These are phyloP conservation scores for Diadema setosum DNA, from an alignment of 35 echinoderm and acorn worm genomes.

Conservation along the genomic window DNA sequence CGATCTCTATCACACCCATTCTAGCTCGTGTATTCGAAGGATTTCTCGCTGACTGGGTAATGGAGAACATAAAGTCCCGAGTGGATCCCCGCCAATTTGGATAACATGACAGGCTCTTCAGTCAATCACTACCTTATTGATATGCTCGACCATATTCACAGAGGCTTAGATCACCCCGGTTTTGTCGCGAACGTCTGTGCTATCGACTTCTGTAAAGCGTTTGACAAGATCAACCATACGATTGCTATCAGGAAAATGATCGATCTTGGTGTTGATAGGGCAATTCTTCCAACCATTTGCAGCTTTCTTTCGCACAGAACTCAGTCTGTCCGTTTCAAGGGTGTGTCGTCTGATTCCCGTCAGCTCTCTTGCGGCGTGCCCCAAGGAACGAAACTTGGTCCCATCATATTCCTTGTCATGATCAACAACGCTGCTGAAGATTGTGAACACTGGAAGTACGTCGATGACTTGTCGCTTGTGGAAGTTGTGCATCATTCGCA, in stretches of 20 bases:
- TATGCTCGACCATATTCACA: not conserved
- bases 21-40: not conserved
- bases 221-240: constrained; percentile 33
- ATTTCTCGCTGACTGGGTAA: constrained; percentile 28
- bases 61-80: not conserved
- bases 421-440: too few relatives aligned
- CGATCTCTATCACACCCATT: constrained; percentile 20
- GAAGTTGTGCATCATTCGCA: too few relatives aligned
- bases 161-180: not conserved
- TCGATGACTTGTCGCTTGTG: too few relatives aligned
- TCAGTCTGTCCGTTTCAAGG: too few relatives aligned
- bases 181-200: not conserved
- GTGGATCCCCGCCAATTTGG: constrained; percentile 21
- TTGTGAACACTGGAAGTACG: too few relatives aligned
- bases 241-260: constrained; percentile 20
- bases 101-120: not conserved
- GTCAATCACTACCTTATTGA: constrained; percentile 37
- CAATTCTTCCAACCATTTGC: constrained; percentile 15
- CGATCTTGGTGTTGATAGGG: not conserved
- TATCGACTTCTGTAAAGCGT: constrained; percentile 40
- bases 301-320: constrained; percentile 18
- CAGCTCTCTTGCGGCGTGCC: too few relatives aligned
- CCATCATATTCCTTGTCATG: too few relatives aligned
- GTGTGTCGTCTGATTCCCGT: too few relatives aligned
- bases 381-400: too few relatives aligned